Base-by-base conservation (phyloP, 2,888 invertebrate species). In the Prosapia bicincta region DNA sequence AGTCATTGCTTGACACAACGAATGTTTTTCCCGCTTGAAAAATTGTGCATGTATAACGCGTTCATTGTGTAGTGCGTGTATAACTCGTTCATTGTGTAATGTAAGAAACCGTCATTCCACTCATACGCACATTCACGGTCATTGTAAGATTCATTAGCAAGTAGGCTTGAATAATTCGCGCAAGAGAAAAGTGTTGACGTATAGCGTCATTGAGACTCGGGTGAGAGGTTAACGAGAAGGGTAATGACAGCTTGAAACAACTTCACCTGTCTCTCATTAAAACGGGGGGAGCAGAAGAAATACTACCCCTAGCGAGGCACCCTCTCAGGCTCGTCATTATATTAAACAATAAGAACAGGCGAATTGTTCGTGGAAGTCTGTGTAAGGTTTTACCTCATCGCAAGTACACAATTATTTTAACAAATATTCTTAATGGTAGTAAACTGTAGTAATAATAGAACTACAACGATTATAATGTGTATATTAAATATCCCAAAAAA, bases 231-330 rank as follows among this genome's bases (percentile, higher is more conserved):
- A 54, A 54, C 54, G 54, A 54, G 54, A 9, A 54, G 54, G 54
- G 54, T 54, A 54, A 54, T 54, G 54, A 54, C 54, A 20, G 54
- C 54, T 54, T 54, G 54, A 54, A 54, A 54, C 54, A 54, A 54
- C 54, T 54, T 54, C 54, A 54, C 54, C 54, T 54, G 54, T 54
- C 54, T 54, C 54, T 54, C 54, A 54, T 54, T 54, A 54, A 54
- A 54, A 54, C 54, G 20, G 54, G 54, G 54, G 54, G 54, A 54
- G 54, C 54, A 54, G 54, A 54, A 54, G 54, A 54, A 54, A 54
- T 54, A 54, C 54, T 54, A 54, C 54, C 54, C 54, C 54, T 20
- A 54, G 38, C 13, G 13, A 38, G 38, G 38, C 2, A 54, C 54
- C 54, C n/a, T 54, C 54, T 38, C 38, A 38, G 38, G 5, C 10